phyloP scores from a whole-genome alignment of 2,888 invertebrate species.

The Mystacides longicornis region DNA sequence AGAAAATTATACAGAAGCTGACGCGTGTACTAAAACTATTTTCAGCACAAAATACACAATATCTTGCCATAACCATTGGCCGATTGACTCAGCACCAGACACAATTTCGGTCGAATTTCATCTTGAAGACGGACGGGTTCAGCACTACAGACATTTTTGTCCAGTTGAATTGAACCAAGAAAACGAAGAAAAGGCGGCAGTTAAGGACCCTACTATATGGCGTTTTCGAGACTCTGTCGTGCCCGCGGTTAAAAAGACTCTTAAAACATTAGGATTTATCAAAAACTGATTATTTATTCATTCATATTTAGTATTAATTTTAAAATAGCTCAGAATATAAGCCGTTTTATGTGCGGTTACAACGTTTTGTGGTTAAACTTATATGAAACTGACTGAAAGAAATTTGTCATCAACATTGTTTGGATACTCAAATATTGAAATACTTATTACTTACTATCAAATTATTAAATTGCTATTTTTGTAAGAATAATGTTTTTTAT shows the following conservation, averaged over 20 bases:
- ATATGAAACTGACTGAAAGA: no score
- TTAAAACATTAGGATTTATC: no score
- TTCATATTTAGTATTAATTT: no score
- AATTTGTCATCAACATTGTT: no score
- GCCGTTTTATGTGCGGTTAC: no score
- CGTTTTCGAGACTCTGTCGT: constrained; percentile 63
- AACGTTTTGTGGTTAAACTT: no score
- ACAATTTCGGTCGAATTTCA: constrained; percentile 59
- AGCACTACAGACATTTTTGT: constrained; percentile 91
- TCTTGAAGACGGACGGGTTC: constrained; percentile 75
- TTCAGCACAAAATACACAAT: constrained; percentile 85
- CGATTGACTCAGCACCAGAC: constrained; percentile 44
- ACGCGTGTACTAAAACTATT: constrained; percentile 89
- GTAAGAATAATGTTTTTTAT: no score
- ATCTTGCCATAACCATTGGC: constrained; percentile 87
- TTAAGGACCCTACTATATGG: constrained; percentile 71
- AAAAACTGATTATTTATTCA: no score
- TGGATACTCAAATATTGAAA: no score
- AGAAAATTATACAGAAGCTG: constrained; percentile 87
- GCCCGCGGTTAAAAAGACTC: neutral
- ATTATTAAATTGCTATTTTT: no score
- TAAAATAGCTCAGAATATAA: no score
- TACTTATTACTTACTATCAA: no score
- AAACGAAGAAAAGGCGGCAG: constrained; percentile 63
- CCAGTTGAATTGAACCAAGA: constrained; percentile 74